Evolutionary conservation across 1,140 invertebrate species (phyloP).

Genomic region (Chironomus tepperi): DNA sequence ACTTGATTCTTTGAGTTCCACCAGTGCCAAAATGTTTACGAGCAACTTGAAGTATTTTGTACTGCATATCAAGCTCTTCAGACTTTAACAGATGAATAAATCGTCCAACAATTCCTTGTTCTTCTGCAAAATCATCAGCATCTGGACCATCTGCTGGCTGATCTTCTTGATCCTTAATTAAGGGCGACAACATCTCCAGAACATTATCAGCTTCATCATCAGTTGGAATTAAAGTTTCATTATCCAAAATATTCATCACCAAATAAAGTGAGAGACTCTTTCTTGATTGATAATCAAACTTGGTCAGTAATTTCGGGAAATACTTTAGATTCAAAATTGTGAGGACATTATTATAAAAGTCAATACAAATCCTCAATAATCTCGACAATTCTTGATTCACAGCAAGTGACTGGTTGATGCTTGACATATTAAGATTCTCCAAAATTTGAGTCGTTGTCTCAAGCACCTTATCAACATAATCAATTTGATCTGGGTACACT

Average conservation of each 20-base stretch:
- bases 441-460: slow-evolving; percentile 83
- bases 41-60: slow-evolving; percentile 78
- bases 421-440: slow-evolving; percentile 62
- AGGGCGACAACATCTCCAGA: slow-evolving; percentile 69
- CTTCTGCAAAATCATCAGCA: slow-evolving; percentile 94
- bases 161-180: slow-evolving; percentile 80
- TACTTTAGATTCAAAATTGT: slow-evolving; percentile 75
- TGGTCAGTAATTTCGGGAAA: slow-evolving; percentile 75
- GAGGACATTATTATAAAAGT: slow-evolving; percentile 89
- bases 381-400: slow-evolving; percentile 68
- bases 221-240: slow-evolving; percentile 78
- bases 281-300: slow-evolving; percentile 83
- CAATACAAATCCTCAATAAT: slow-evolving; percentile 88
- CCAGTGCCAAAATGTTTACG: slow-evolving; percentile 84
- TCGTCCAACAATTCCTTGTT: slow-evolving; percentile 82
- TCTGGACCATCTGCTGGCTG: slow-evolving; percentile 61
- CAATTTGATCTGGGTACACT: slow-evolving; percentile 88
- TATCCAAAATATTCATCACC: slow-evolving; percentile 42
- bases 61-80: slow-evolving; percentile 85
- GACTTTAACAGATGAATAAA: slow-evolving; percentile 86
- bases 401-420: slow-evolving; percentile 35
- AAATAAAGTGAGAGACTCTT: slow-evolving; percentile 82
- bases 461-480: slow-evolving; percentile 93
- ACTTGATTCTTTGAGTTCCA: slow-evolving; percentile 77
- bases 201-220: slow-evolving; percentile 76